Conservation (phyloP, 1,140 invertebrate species). For the Protaetia brevitarsis region DNA sequence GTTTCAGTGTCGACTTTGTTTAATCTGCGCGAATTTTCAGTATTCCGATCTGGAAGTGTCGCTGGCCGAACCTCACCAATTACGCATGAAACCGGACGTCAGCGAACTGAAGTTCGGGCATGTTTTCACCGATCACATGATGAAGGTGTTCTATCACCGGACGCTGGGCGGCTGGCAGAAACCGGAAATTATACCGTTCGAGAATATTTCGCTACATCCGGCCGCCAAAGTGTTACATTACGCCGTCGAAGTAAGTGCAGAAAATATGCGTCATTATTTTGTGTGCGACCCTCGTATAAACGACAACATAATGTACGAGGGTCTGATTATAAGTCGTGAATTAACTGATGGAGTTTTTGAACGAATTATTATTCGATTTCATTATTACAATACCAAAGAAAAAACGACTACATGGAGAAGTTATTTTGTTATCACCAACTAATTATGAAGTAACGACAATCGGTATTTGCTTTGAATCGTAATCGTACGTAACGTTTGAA, state of each 20-base stretch:
- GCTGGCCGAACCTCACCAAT: constrained; percentile 67
- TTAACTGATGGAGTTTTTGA: too few species aligned
- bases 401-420: too few species aligned
- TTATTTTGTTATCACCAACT: too few species aligned
- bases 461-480: too few species aligned
- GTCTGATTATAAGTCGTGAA: too few species aligned
- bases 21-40: constrained; percentile 48
- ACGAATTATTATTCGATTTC: too few species aligned
- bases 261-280: too few species aligned
- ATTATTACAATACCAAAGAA: too few species aligned
- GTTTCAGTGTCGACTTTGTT: neutral
- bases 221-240: constrained; percentile 96
- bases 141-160: constrained; percentile 80
- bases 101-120: constrained; percentile 84
- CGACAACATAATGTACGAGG: too few species aligned
- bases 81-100: constrained; percentile 76
- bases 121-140: constrained; percentile 92
- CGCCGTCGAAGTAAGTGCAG: constrained; percentile 72
- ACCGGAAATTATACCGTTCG: constrained; percentile 84
- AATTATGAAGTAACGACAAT: too few species aligned
- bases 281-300: too few species aligned
- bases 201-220: constrained; percentile 87
- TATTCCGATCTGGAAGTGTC: constrained; percentile 64
- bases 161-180: constrained; percentile 85
- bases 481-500: too few species aligned